A percentile compares a stretch with the other conserved stretches of the same genome.
Evolutionary conservation across 92 coral and sea anemone genomes (phyloP).

Genomic region (Pocillopora meandrina): DNA sequence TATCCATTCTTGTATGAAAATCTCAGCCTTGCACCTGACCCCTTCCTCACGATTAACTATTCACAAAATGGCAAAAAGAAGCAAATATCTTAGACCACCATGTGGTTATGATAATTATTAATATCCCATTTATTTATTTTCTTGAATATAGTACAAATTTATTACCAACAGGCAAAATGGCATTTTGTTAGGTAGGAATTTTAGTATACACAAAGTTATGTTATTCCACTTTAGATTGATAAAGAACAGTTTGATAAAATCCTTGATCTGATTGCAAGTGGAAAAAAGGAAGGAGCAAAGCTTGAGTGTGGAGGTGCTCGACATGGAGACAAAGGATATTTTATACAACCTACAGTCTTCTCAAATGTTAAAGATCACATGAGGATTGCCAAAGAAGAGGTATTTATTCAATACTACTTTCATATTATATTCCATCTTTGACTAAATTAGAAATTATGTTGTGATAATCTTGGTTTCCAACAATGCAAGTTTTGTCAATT

Average conservation of each 20-base stretch:
- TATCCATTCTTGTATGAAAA: no score
- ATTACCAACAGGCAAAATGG: background rate
- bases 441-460: no score
- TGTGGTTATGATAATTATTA: no score
- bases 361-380: conserved; percentile 86
- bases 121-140: no score
- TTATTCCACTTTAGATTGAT: conserved; percentile 60
- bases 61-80: no score
- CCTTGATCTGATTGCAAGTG: conserved; percentile 81
- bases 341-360: conserved; percentile 90
- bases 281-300: conserved; percentile 92
- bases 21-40: no score
- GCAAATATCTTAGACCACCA: no score
- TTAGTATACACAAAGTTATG: background rate
- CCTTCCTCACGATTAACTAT: no score
- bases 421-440: no score
- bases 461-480: no score
- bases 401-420: background rate
- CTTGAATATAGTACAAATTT: background rate
- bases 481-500: no score
- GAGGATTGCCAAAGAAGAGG: conserved; percentile 99
- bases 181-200: background rate
- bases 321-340: conserved; percentile 93
- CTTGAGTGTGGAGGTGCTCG: conserved; percentile 93
- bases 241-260: conserved; percentile 80